Evolutionary conservation across 1,140 invertebrate genomes (phyloP).

Genomic region (Acromyrmex charruanus): DNA sequence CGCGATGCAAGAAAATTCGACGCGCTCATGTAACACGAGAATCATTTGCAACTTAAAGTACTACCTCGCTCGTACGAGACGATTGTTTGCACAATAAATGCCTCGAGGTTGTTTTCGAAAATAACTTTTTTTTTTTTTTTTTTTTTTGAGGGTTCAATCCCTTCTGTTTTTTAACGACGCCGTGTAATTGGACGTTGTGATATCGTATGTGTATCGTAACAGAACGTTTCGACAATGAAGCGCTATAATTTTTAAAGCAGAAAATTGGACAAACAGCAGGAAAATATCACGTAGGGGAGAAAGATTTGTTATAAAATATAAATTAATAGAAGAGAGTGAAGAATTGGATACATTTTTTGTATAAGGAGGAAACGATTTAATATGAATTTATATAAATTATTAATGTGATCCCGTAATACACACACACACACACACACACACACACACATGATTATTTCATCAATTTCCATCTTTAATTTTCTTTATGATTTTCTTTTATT

Average conservation of each 20-base stretch:
- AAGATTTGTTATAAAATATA: background rate
- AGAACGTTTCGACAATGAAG: background rate
- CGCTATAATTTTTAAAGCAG: conserved; percentile 1
- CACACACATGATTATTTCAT: background rate
- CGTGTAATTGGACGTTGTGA: conserved; percentile 30
- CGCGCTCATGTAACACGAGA: conserved; percentile 13
- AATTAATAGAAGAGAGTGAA: background rate
- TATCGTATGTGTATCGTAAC: background rate
- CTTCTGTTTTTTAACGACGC: conserved; percentile 35
- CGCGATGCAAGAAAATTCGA: conserved; percentile 20
- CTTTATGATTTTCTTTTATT: background rate
- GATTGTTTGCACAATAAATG: conserved; percentile 47
- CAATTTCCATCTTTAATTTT: conserved; percentile 1
- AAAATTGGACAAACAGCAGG: conserved; percentile 1
- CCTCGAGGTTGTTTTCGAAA: conserved; percentile 30
- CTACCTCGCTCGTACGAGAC: conserved; percentile 12
- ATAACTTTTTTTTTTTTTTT: background rate
- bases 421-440: too few relatives aligned
- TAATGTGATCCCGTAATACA: too few relatives aligned
- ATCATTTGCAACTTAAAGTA: conserved; percentile 39
- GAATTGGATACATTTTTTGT: background rate
- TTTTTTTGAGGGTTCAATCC: background rate
- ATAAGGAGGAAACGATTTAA: background rate
- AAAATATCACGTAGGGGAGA: background rate
- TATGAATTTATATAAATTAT: background rate